phyloP scores from a whole-genome alignment of 2,797 vertebrate species.

The Chelmon rostratus region DNA sequence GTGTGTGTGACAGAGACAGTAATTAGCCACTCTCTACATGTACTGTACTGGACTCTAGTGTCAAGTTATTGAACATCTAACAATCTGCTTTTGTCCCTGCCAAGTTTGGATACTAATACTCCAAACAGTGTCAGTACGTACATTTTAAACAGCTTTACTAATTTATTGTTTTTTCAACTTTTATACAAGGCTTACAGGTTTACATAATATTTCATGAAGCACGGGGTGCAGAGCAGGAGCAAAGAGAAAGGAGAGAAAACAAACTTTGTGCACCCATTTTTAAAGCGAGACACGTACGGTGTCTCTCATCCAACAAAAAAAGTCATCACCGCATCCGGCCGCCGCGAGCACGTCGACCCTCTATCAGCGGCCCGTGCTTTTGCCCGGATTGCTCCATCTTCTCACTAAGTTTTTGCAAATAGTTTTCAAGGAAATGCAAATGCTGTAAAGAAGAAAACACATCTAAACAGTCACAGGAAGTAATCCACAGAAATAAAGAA shows the following conservation, averaged over 20 bases:
- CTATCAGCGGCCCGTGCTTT: slow-evolving; percentile 16
- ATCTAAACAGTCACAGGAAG: slow-evolving; percentile 15
- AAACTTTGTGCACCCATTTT: slow-evolving; percentile 2
- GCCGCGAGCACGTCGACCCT: slow-evolving; percentile 1
- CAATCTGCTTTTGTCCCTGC: slow-evolving; percentile 44
- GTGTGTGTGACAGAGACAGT: slow-evolving; percentile 39
- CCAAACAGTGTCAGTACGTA: slow-evolving; percentile 27
- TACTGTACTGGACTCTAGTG: slow-evolving; percentile 55
- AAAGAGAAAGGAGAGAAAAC: neutral
- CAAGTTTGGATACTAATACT: slow-evolving; percentile 39
- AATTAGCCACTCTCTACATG: slow-evolving; percentile 40
- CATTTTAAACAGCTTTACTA: slow-evolving; percentile 40
- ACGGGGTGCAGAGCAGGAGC: neutral
- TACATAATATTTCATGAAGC: slow-evolving; percentile 34
- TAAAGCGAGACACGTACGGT: neutral
- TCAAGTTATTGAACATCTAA: slow-evolving; percentile 47
- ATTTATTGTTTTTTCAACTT: slow-evolving; percentile 33
- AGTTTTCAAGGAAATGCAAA: slow-evolving; percentile 15
- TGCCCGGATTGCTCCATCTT: slow-evolving; percentile 34
- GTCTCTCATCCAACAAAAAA: slow-evolving; percentile 1
- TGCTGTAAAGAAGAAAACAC: slow-evolving; percentile 24
- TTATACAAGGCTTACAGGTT: slow-evolving; percentile 57
- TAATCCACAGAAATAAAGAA: slow-evolving; percentile 23
- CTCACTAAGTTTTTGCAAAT: slow-evolving; percentile 17
- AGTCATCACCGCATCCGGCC: slow-evolving; percentile 2